These are phyloP conservation scores for Leptatherina wallacei DNA, from an alignment of 2,797 vertebrate genomes.

Conservation along the genomic window DNA sequence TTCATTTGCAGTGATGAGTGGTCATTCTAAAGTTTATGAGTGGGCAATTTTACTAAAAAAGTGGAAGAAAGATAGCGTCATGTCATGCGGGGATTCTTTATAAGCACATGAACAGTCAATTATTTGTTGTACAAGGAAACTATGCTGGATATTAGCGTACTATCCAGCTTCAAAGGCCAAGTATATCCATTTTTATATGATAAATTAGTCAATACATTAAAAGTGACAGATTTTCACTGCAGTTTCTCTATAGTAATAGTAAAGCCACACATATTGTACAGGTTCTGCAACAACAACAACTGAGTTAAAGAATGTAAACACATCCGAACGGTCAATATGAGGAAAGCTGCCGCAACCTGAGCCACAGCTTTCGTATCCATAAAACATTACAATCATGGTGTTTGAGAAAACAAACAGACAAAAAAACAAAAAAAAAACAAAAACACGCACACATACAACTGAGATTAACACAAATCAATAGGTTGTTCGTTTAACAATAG, in stretches of 20 bases:
- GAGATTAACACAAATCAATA: constrained; percentile 72
- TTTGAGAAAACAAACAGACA: constrained; percentile 54
- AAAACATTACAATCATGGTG: constrained; percentile 32
- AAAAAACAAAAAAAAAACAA: not conserved
- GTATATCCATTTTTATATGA: not conserved
- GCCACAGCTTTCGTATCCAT: not conserved
- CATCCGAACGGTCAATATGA: not conserved
- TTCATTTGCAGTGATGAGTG: constrained; percentile 1
- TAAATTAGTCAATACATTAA: not conserved
- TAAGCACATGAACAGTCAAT: constrained; percentile 2
- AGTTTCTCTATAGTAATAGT: not conserved
- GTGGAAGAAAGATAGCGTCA: not conserved
- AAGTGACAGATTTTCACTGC: not conserved
- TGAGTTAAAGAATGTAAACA: not conserved
- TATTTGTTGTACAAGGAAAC: not conserved
- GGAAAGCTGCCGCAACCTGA: not conserved
- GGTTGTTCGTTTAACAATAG: constrained; percentile 74
- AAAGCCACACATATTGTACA: not conserved
- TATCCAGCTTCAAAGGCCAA: not conserved
- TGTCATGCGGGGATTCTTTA: not conserved
- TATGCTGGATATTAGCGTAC: not conserved
- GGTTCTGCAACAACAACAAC: not conserved
- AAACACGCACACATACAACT: not conserved
- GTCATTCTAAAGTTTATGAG: constrained; percentile 13
- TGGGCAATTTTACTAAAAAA: not conserved